These are phyloP conservation scores for Pyrgus malvae DNA, from an alignment of 2,888 invertebrate species.

Conservation along the genomic window DNA sequence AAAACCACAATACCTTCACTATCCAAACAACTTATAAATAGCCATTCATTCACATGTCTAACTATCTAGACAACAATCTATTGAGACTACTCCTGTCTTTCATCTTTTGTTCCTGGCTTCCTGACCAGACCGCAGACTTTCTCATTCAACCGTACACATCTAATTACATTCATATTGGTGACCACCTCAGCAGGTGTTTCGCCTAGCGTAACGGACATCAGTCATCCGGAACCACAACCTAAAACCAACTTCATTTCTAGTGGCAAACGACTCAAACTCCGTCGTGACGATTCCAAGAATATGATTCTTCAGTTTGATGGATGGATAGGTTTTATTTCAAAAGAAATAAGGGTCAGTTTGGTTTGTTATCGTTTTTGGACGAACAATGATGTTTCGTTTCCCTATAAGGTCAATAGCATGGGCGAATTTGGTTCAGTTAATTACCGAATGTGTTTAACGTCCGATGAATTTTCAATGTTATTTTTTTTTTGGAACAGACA, in stretches of 20 bases:
- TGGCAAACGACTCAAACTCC: slow-evolving; percentile 38
- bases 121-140: slow-evolving; percentile 68
- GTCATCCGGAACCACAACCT: slow-evolving; percentile 50
- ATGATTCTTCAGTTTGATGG: slow-evolving; percentile 46
- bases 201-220: slow-evolving; percentile 65
- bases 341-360: slow-evolving; percentile 50
- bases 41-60: neutral
- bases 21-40: neutral
- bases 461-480: slow-evolving; percentile 24
- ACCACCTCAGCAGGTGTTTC: slow-evolving; percentile 70
- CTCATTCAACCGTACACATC: slow-evolving; percentile 47
- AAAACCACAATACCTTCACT: neutral
- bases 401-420: slow-evolving; percentile 71
- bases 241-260: slow-evolving; percentile 27
- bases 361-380: slow-evolving; percentile 45
- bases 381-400: slow-evolving; percentile 55
- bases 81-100: slow-evolving; percentile 21
- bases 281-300: slow-evolving; percentile 29
- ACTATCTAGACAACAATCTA: slow-evolving; percentile 15
- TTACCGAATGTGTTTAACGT: slow-evolving; percentile 55
- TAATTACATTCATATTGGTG: slow-evolving; percentile 78
- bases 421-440: slow-evolving; percentile 73
- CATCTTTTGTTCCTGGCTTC: slow-evolving; percentile 53
- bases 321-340: slow-evolving; percentile 56
- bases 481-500: neutral